Conservation (phyloP, 2,888 invertebrate genomes). For the Amphipyra tragopoginis region DNA sequence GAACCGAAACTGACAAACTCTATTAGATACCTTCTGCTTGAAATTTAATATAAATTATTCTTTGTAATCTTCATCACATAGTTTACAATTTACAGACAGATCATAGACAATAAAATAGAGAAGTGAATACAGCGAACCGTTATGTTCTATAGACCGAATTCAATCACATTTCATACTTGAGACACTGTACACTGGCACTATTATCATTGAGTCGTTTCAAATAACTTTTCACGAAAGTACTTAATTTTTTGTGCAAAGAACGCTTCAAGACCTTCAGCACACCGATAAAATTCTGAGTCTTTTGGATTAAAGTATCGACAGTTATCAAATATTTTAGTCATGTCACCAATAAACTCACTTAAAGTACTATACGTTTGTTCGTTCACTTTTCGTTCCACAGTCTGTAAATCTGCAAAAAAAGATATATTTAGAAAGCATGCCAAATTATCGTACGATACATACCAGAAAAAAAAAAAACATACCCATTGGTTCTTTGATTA, state of each 20-base stretch:
- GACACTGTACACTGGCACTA: conserved; percentile 79
- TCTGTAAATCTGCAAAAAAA: conserved; percentile 95
- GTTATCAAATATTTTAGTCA: conserved; percentile 99
- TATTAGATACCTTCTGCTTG: conserved; percentile 68
- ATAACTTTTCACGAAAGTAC: conserved; percentile 95
- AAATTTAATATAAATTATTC: conserved; percentile 78
- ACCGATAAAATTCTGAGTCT: conserved; percentile 98
- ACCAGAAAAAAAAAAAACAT: conserved; percentile 72
- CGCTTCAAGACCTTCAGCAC: conserved; percentile 98
- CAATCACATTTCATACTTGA: conserved; percentile 56
- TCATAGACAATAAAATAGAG: conserved; percentile 70
- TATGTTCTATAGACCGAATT: conserved; percentile 53
- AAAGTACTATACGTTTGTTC: conserved; percentile 95
- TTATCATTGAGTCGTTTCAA: conserved; percentile 90
- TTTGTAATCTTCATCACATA: conserved; percentile 84
- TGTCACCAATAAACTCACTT: conserved; percentile 98
- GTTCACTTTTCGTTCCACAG: conserved; percentile 96
- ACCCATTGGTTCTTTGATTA: conserved; percentile 99
- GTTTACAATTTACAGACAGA: conserved; percentile 85
- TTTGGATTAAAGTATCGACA: conserved; percentile 99
- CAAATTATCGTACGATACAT: background rate
- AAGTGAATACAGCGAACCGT: conserved; percentile 54
- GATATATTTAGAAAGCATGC: conserved; percentile 12
- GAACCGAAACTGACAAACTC: conserved; percentile 77
- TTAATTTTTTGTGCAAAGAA: conserved; percentile 98